phyloP scores from a whole-genome alignment of 2,113 vertebrate genomes.

The Philantomba maxwellii region DNA sequence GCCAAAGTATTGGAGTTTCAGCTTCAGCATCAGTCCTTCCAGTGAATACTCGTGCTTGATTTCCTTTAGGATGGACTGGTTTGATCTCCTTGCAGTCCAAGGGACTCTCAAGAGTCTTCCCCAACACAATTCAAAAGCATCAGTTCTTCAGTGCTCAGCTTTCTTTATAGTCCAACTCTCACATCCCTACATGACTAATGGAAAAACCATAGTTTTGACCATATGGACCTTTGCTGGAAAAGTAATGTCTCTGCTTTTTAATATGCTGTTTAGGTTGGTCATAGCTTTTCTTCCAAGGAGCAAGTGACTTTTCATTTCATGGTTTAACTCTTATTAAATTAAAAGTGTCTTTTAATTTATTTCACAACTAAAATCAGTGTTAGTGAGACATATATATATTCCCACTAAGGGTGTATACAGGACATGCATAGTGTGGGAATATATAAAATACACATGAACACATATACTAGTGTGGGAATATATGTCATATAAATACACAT shows the following conservation, averaged over 20 bases:
- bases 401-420: background rate
- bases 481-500: background rate
- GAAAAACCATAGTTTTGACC: background rate
- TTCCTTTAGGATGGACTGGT: background rate
- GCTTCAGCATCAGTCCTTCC: background rate
- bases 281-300: background rate
- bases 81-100: background rate
- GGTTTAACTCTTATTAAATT: background rate
- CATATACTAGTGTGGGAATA: background rate
- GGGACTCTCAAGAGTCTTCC: background rate
- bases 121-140: background rate
- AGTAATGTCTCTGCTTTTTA: background rate
- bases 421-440: background rate
- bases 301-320: background rate
- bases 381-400: background rate
- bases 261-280: background rate
- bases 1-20: background rate
- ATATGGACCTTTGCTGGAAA: background rate
- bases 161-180: background rate
- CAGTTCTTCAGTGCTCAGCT: background rate
- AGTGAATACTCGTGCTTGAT: background rate
- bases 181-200: background rate
- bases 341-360: background rate
- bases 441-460: background rate
- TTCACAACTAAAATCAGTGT: background rate